These are phyloP conservation scores for Scyliorhinus canicula DNA, from an alignment of 2,797 vertebrate species.

Conservation along the genomic window DNA sequence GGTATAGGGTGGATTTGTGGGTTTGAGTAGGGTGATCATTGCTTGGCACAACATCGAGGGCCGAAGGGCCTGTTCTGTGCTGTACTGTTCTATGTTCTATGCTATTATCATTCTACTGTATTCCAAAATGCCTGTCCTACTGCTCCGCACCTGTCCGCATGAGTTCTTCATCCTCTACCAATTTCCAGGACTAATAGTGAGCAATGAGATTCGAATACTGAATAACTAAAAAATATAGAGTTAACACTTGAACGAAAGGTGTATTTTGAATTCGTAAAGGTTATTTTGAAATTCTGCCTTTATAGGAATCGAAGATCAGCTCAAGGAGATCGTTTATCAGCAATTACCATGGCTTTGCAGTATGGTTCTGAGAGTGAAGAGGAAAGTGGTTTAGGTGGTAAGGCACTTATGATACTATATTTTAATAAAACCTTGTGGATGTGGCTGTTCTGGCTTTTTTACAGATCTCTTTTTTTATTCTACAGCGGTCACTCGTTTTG, in stretches of 20 bases:
- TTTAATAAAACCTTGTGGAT: not conserved
- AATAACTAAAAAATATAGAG: not conserved
- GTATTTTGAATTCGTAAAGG: not conserved
- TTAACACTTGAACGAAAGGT: not conserved
- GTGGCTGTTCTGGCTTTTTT: slow-evolving; percentile 38
- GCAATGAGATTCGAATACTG: not conserved
- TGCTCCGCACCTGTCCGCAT: not conserved
- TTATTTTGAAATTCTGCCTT: slow-evolving; percentile 43
- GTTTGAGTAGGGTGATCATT: no score
- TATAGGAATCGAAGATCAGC: slow-evolving; percentile 81
- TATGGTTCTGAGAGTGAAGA: slow-evolving; percentile 98
- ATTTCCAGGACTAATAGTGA: not conserved
- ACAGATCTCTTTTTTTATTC: slow-evolving; percentile 35
- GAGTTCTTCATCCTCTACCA: not conserved
- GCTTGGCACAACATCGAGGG: no score
- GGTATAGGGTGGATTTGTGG: no score
- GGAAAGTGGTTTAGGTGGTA: slow-evolving; percentile 86
- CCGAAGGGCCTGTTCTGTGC: no score
- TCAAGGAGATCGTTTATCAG: slow-evolving; percentile 87
- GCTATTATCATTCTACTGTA: no score
- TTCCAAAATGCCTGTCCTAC: not conserved
- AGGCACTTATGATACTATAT: slow-evolving; percentile 13
- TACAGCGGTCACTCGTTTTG: slow-evolving; percentile 83
- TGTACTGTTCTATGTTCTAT: no score
- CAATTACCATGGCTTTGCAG: slow-evolving; percentile 91